Evolutionary conservation across 2,797 vertebrate genomes (phyloP).

Genomic region (Cirrhinus molitorella): DNA sequence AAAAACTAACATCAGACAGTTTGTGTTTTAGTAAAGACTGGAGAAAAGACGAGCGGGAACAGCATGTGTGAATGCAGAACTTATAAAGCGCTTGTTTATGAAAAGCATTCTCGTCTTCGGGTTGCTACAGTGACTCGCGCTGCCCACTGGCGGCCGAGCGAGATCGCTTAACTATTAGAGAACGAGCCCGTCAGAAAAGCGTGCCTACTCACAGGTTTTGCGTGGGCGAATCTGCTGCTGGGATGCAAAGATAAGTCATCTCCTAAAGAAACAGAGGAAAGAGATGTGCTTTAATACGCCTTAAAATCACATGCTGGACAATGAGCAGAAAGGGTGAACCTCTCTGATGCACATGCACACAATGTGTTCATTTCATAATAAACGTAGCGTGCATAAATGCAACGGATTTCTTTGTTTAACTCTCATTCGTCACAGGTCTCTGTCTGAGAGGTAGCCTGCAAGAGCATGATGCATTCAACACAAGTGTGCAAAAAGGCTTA

Average conservation of each 20-base stretch:
- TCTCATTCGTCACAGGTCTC: background rate
- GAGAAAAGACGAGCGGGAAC: background rate
- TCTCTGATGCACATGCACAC: background rate
- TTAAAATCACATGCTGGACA: background rate
- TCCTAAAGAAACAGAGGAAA: slow-evolving; percentile 82
- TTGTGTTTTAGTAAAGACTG: background rate
- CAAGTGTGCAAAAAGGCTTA: background rate
- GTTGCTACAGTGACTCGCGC: slow-evolving; percentile 44
- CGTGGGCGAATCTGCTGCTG: slow-evolving; percentile 91
- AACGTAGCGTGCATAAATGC: background rate
- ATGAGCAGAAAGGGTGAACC: background rate
- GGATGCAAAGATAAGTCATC: slow-evolving; percentile 96
- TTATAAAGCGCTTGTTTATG: background rate
- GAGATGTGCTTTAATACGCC: background rate
- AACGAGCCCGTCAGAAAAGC: slow-evolving; percentile 35
- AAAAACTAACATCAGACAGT: slow-evolving; percentile 5
- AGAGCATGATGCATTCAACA: background rate
- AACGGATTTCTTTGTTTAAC: background rate
- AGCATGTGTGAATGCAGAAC: background rate
- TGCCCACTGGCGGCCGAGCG: slow-evolving; percentile 37
- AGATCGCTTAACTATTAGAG: background rate
- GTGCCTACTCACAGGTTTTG: slow-evolving; percentile 93
- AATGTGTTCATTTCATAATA: background rate
- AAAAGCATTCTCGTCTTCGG: slow-evolving; percentile 5
- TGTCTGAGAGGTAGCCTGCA: background rate